Evolutionary conservation across 2,113 vertebrate species (phyloP).

Genomic region (Mugil cephalus): DNA sequence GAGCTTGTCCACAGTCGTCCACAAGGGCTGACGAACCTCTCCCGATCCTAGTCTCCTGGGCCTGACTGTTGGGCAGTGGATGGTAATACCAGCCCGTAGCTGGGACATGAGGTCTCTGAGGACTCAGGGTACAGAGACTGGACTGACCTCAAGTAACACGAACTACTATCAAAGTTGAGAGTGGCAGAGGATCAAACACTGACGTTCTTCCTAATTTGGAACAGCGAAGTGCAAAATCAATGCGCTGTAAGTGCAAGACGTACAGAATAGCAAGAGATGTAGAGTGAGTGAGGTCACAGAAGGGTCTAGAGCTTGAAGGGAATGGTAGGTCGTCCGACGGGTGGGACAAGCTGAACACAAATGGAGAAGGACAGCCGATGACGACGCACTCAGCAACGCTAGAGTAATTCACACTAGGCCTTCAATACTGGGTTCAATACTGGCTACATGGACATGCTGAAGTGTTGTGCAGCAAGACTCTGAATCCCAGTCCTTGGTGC

Average conservation of each 20-base stretch:
- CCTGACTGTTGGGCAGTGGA: constrained; percentile 26
- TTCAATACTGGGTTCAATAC: no score
- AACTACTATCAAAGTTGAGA: constrained; percentile 24
- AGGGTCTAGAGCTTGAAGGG: constrained; percentile 3
- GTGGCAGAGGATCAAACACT: constrained; percentile 40
- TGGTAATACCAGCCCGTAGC: constrained; percentile 48
- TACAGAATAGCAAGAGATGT: constrained; percentile 2
- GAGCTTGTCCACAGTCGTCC: constrained; percentile 67
- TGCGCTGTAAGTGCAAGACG: constrained; percentile 7
- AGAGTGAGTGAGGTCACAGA: constrained; percentile 30
- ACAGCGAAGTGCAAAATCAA: constrained; percentile 29
- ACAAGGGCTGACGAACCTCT: constrained; percentile 55
- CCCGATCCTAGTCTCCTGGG: constrained; percentile 42
- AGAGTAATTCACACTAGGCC: constrained; percentile 53
- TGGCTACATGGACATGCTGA: no score
- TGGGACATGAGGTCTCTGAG: constrained; percentile 35
- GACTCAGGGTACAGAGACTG: constrained; percentile 20
- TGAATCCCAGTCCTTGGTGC: no score
- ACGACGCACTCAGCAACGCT: constrained; percentile 44
- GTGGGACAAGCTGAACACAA: constrained; percentile 19
- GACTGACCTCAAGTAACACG: constrained; percentile 37
- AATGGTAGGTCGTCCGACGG: constrained; percentile 36
- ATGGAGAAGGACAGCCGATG: constrained; percentile 45
- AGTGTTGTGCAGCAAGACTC: no score
- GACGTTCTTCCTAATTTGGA: constrained; percentile 31